phyloP scores from a whole-genome alignment of 1,140 invertebrate genomes.

The Ceratina calcarata region DNA sequence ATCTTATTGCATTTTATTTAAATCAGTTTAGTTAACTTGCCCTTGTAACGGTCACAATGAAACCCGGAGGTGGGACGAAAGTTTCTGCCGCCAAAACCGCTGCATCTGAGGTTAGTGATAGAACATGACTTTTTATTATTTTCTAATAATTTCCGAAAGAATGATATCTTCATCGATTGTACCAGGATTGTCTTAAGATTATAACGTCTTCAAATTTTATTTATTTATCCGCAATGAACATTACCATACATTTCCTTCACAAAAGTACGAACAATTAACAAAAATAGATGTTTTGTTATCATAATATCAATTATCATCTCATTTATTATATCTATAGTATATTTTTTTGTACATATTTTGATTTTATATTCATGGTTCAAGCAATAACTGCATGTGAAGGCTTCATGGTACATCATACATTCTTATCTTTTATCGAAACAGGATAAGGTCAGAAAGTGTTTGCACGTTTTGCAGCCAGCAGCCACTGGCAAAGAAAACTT shows the following conservation, averaged over 20 bases:
- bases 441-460: conserved; percentile 80
- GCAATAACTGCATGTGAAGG: conserved; percentile 2
- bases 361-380: background rate
- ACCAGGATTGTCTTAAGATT: too few species aligned
- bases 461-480: conserved; percentile 83
- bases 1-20: background rate
- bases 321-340: background rate
- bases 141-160: background rate
- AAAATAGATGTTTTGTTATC: background rate
- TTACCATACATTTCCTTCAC: too few species aligned
- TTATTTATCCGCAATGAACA: too few species aligned
- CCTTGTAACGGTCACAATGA: conserved; percentile 64
- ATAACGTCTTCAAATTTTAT: too few species aligned
- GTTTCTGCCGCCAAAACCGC: conserved; percentile 66
- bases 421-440: conserved; percentile 59
- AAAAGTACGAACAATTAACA: too few species aligned
- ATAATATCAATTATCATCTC: background rate
- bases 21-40: conserved; percentile 11
- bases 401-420: conserved; percentile 4
- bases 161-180: background rate
- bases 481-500: conserved; percentile 85
- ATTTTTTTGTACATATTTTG: background rate
- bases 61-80: conserved; percentile 68
- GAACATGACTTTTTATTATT: conserved; percentile 2
- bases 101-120: conserved; percentile 69